Percentiles rank a stretch among this genome's conserved stretches.
Evolutionary conservation across 2,113 vertebrate genomes (phyloP).

Genomic region (Rhadina sibilatrix): DNA sequence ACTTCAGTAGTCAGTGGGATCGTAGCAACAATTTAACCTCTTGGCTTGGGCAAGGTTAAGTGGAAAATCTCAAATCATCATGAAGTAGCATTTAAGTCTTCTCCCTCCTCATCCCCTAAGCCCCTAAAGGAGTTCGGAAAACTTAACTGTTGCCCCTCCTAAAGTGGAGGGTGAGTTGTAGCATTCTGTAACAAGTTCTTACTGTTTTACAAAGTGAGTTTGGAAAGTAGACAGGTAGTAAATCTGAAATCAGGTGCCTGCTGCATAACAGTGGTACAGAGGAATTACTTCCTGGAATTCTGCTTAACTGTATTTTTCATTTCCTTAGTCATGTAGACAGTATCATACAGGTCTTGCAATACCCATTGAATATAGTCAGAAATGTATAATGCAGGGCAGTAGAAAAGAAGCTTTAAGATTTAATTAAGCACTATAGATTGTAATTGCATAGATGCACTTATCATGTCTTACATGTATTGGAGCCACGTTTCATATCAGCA

Average conservation of each 20-base stretch:
- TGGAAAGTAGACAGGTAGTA: neutral
- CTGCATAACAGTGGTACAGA: neutral
- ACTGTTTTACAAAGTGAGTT: neutral
- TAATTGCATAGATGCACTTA: neutral
- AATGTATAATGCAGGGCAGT: neutral
- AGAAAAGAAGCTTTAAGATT: neutral
- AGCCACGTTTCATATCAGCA: neutral
- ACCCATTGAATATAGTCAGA: neutral
- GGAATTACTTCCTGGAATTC: neutral
- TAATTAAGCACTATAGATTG: neutral
- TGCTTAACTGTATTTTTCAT: neutral
- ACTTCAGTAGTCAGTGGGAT: neutral
- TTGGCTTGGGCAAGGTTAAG: neutral
- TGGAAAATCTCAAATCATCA: neutral
- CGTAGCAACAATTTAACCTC: neutral
- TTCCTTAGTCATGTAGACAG: neutral
- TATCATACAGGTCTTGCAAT: neutral
- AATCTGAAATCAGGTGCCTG: neutral
- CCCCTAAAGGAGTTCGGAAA: neutral
- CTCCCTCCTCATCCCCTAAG: accelerated
- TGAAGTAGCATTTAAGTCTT: neutral
- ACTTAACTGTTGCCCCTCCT: neutral
- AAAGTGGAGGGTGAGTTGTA: neutral
- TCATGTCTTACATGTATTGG: neutral
- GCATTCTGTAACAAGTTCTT: neutral